phyloP scores from a whole-genome alignment of 2,888 invertebrate genomes.

The Drosophila niveifrons region DNA sequence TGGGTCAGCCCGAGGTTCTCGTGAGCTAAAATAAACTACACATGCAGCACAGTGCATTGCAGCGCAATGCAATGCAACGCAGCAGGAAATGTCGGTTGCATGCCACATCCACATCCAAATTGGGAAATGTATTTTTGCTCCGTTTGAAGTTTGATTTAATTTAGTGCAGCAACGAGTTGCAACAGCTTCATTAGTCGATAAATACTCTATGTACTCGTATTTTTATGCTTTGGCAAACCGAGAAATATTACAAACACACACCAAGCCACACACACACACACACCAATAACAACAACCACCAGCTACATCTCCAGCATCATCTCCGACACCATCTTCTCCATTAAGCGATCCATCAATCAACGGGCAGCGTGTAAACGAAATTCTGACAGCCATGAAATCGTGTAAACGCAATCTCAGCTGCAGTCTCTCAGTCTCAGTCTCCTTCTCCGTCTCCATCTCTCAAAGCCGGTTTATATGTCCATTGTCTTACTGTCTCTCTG shows the following conservation, averaged over 20 bases:
- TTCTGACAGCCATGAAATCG: slow-evolving; percentile 78
- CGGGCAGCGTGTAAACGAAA: slow-evolving; percentile 65
- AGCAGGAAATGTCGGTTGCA: slow-evolving; percentile 65
- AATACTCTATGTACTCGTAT: background rate
- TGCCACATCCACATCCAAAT: slow-evolving; percentile 13
- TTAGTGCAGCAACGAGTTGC: slow-evolving; percentile 37
- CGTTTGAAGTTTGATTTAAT: slow-evolving; percentile 54
- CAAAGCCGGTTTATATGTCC: slow-evolving; percentile 22
- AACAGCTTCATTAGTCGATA: slow-evolving; percentile 49
- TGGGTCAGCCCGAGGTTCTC: slow-evolving; percentile 55
- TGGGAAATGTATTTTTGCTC: slow-evolving; percentile 18
- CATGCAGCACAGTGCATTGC: background rate
- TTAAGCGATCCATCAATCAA: slow-evolving; percentile 72
- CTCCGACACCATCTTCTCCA: slow-evolving; percentile 26
- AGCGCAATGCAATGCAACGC: slow-evolving; percentile 9
- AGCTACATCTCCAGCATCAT: background rate
- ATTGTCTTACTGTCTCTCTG: slow-evolving; percentile 9
- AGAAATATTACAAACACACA: slow-evolving; percentile 11
- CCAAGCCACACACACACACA: background rate
- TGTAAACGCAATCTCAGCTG: slow-evolving; percentile 70
- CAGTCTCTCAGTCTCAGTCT: slow-evolving; percentile 27
- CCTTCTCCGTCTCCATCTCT: background rate
- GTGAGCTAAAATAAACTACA: slow-evolving; percentile 60
- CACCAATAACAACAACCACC: background rate
- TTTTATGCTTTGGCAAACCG: slow-evolving; percentile 10